Conservation (phyloP, 2,888 invertebrate genomes). For the Cloeon dipterum region DNA sequence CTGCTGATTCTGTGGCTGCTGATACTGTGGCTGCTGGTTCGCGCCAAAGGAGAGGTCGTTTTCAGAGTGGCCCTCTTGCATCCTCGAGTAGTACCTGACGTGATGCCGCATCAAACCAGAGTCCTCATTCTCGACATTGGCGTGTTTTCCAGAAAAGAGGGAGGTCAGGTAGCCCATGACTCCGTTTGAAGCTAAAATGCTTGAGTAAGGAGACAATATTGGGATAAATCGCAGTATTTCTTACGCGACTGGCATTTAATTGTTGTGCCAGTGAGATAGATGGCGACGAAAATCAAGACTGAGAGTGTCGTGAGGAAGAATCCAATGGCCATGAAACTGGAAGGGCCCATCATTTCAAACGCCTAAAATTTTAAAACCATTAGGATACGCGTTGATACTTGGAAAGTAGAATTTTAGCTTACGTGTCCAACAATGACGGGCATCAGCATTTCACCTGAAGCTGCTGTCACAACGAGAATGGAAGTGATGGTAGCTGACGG, state of each 20-base stretch:
- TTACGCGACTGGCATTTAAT: neutral
- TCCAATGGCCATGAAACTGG: neutral
- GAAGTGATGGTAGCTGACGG: neutral
- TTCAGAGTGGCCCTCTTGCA: neutral
- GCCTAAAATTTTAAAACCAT: neutral
- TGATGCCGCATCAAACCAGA: neutral
- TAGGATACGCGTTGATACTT: too few relatives aligned
- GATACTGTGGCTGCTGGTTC: too few relatives aligned
- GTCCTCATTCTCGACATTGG: neutral
- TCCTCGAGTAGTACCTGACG: constrained; percentile 1
- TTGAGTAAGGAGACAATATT: too few relatives aligned
- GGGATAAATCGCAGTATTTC: too few relatives aligned
- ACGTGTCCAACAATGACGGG: neutral
- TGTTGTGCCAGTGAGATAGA: neutral
- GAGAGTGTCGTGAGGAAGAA: neutral
- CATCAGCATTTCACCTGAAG: neutral
- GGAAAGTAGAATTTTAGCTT: too few relatives aligned
- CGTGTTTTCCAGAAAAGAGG: neutral
- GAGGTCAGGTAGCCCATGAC: neutral
- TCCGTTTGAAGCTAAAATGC: neutral
- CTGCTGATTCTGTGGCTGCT: too few relatives aligned
- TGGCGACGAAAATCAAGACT: neutral
- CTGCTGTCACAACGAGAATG: neutral
- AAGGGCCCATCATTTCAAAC: neutral
- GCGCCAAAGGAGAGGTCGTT: too few relatives aligned